Percentiles rank a stretch among this genome's conserved stretches.
These are phyloP conservation scores for Tauraco erythrolophus DNA, from an alignment of 2,113 vertebrate species.

Conservation along the genomic window DNA sequence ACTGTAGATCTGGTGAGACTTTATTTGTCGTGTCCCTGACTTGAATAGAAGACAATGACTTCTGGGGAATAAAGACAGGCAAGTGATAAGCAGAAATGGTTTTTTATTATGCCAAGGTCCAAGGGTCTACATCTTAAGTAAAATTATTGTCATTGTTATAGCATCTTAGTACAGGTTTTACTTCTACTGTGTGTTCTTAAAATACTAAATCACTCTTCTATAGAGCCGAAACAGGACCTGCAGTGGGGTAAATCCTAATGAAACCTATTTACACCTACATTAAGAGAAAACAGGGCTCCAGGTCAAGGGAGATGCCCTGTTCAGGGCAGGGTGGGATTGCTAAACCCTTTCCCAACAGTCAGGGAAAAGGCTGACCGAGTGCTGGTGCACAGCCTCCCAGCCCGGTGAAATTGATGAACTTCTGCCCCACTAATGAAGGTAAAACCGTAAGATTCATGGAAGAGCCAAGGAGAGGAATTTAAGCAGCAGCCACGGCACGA, in stretches of 20 bases:
- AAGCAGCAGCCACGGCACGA: rapidly evolving
- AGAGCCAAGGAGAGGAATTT: neutral
- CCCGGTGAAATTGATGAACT: neutral
- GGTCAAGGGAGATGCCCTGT: rapidly evolving
- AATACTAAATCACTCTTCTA: neutral
- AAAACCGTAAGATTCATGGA: rapidly evolving
- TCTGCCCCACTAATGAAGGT: neutral
- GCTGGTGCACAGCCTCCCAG: neutral
- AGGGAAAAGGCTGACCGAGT: neutral
- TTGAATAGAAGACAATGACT: slow-evolving; percentile 53
- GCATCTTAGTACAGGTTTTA: neutral
- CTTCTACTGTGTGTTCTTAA: neutral
- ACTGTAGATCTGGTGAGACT: slow-evolving; percentile 25
- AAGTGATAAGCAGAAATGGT: neutral
- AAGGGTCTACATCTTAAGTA: neutral
- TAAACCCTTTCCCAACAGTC: neutral
- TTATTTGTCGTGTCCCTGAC: slow-evolving; percentile 45
- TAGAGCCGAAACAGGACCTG: neutral
- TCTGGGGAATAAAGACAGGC: slow-evolving; percentile 36
- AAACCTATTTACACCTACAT: neutral
- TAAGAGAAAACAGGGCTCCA: neutral
- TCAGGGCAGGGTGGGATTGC: neutral
- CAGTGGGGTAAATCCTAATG: neutral
- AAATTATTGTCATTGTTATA: neutral
- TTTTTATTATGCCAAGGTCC: neutral